Percentiles rank a stretch among this genome's conserved stretches.
phyloP scores from a whole-genome alignment of 2,797 vertebrate species.

The Rachycentron canadum region DNA sequence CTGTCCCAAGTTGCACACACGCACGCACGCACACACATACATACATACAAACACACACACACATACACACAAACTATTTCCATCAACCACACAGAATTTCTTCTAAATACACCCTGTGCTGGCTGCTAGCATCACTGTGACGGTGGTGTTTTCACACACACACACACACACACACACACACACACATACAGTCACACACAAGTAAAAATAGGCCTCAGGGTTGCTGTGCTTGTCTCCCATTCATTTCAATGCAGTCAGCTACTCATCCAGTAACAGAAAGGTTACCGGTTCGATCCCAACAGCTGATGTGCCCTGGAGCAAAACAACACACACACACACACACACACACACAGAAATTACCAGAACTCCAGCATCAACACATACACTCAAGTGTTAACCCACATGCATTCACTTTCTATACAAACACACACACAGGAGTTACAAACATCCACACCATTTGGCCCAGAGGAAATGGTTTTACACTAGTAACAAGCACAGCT shows the following conservation, averaged over 20 bases:
- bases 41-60: slow-evolving; percentile 21
- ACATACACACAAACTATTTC: no score
- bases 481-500: slow-evolving; percentile 39
- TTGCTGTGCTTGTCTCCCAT: slow-evolving; percentile 13
- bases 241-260: slow-evolving; percentile 37
- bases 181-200: not conserved
- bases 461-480: slow-evolving; percentile 17
- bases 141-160: slow-evolving; percentile 15
- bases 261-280: slow-evolving; percentile 36
- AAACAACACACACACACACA: slow-evolving; percentile 12
- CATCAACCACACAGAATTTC: slow-evolving; percentile 3
- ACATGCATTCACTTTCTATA: not conserved
- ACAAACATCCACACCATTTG: slow-evolving; percentile 1
- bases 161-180: not conserved
- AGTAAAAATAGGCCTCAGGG: slow-evolving; percentile 28
- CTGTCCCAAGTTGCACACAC: slow-evolving; percentile 56
- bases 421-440: not conserved
- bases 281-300: slow-evolving; percentile 51
- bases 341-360: not conserved
- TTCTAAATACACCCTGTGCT: not conserved
- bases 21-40: slow-evolving; percentile 1
- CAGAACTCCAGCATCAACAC: not conserved
- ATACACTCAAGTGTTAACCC: not conserved
- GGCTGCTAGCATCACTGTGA: not conserved
- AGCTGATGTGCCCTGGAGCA: slow-evolving; percentile 29